Conservation (phyloP, 2,113 vertebrate genomes). For the Tylochromis polylepis region DNA sequence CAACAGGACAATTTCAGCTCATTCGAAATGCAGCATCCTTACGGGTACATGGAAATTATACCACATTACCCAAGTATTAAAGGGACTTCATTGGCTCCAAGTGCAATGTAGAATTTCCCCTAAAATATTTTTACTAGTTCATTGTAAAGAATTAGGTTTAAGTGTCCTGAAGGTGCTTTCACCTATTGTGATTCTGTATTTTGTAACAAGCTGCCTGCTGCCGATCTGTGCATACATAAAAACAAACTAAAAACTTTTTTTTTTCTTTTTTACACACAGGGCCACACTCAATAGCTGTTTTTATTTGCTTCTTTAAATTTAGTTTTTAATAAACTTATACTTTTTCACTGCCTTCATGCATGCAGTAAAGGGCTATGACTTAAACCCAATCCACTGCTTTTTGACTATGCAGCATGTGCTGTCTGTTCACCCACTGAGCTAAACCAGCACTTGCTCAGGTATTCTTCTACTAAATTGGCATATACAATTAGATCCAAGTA, state of each 20-base stretch:
- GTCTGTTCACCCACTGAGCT: neutral
- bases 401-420: neutral
- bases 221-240: neutral
- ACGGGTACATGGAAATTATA: accelerated
- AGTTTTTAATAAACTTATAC: neutral
- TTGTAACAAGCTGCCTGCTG: neutral
- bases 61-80: neutral
- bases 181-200: neutral
- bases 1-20: neutral
- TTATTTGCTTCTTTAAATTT: neutral
- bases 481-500: neutral
- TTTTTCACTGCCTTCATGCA: neutral
- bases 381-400: neutral
- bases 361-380: neutral
- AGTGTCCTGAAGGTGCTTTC: neutral
- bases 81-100: neutral
- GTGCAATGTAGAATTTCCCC: neutral
- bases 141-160: neutral
- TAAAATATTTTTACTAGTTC: neutral
- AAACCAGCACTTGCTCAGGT: neutral
- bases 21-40: neutral
- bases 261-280: accelerated
- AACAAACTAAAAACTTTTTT: neutral
- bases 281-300: neutral
- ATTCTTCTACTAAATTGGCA: neutral